These are phyloP conservation scores for Brachypteracias leptosomus DNA, from an alignment of 2,113 vertebrate species.

Conservation along the genomic window DNA sequence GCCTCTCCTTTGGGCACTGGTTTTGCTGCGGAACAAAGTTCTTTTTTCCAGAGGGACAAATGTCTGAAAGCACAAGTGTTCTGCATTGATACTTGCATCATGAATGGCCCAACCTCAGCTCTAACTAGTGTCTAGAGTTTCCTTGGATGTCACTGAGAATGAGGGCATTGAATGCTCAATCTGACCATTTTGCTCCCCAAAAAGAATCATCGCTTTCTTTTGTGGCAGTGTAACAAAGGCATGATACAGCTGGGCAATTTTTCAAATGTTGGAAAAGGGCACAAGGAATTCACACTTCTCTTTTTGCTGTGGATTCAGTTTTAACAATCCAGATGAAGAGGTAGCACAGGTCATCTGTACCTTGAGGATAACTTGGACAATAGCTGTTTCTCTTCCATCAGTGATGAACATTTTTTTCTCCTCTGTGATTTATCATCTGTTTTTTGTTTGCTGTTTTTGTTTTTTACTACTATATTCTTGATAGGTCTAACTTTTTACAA, in stretches of 20 bases:
- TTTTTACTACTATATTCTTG: not conserved
- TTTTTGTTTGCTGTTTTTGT: not conserved
- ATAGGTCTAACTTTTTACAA: not conserved
- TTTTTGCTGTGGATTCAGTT: not conserved
- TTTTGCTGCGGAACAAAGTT: not conserved
- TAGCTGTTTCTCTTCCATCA: conserved; percentile 25
- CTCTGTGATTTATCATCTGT: not conserved
- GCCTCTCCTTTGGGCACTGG: not conserved
- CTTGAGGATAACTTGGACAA: conserved; percentile 9
- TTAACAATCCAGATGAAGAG: not conserved
- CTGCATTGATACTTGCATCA: not conserved
- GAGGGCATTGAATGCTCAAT: not conserved
- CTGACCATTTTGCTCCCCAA: not conserved
- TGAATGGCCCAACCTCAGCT: not conserved
- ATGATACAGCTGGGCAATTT: not conserved
- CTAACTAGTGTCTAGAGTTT: not conserved
- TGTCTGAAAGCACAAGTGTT: not conserved
- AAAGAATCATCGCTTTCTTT: not conserved
- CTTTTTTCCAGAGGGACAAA: not conserved
- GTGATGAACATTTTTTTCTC: not conserved
- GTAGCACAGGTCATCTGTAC: conserved; percentile 8
- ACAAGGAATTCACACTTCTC: not conserved
- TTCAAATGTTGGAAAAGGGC: not conserved
- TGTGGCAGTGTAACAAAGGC: not conserved
- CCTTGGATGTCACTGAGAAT: not conserved